Evolutionary conservation across 2,888 invertebrate genomes (phyloP).

Genomic region (Carabus problematicus): DNA sequence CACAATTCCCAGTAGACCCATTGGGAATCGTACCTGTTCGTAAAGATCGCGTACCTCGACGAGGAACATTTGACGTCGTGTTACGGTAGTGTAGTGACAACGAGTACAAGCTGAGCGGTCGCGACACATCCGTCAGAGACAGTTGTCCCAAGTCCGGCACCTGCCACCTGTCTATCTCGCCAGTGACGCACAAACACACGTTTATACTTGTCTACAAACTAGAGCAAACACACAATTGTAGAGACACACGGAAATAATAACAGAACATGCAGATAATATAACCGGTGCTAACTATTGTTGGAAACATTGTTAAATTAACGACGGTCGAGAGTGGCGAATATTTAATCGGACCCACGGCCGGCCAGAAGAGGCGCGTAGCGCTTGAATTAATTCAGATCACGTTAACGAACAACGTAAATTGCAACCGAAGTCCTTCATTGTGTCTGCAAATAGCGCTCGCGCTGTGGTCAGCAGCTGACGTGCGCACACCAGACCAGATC

Average conservation of each 20-base stretch:
- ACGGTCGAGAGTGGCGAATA: conserved; percentile 56
- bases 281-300: conserved; percentile 46
- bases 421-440: conserved; percentile 46
- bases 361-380: conserved; percentile 47
- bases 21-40: too few relatives aligned
- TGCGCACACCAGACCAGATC: conserved; percentile 35
- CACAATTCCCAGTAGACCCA: too few relatives aligned
- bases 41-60: too few relatives aligned
- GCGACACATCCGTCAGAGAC: conserved; percentile 13
- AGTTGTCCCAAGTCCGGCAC: conserved; percentile 5
- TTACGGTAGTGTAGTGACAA: too few relatives aligned
- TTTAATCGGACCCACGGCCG: conserved; percentile 55
- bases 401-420: conserved; percentile 60
- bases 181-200: neutral
- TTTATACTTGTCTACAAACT: neutral
- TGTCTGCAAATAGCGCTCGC: conserved; percentile 53
- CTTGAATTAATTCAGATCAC: conserved; percentile 60
- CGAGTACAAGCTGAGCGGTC: neutral
- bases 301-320: conserved; percentile 52
- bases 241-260: neutral
- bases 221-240: conserved; percentile 49
- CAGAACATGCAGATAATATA: neutral
- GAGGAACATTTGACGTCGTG: too few relatives aligned
- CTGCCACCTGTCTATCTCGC: conserved; percentile 49
- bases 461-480: conserved; percentile 57